These are phyloP conservation scores for Prostheceraeus crozeri DNA, from an alignment of 2,888 invertebrate species.

Conservation along the genomic window DNA sequence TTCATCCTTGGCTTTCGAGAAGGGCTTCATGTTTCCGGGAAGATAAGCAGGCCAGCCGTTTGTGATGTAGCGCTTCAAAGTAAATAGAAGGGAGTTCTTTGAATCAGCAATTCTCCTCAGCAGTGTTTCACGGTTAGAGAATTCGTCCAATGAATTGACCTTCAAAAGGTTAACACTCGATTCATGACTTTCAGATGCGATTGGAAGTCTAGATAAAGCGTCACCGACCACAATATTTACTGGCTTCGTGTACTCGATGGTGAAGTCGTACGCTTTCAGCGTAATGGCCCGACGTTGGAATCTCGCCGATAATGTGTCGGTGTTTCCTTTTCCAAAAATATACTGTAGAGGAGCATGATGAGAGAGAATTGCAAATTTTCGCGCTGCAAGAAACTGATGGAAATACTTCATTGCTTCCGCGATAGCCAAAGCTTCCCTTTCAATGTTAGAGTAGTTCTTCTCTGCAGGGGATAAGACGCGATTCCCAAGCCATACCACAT, in stretches of 20 bases:
- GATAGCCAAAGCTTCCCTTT: background rate
- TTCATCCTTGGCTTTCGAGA: slow-evolving; percentile 23
- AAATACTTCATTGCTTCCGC: slow-evolving; percentile 15
- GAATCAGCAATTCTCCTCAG: background rate
- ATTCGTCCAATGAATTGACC: slow-evolving; percentile 9
- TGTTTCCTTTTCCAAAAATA: slow-evolving; percentile 34
- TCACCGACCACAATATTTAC: slow-evolving; percentile 45
- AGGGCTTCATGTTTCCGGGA: slow-evolving; percentile 15
- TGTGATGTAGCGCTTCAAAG: slow-evolving; percentile 17
- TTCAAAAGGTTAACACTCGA: slow-evolving; percentile 5
- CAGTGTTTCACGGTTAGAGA: slow-evolving; percentile 24
- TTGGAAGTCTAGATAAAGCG: slow-evolving; percentile 44
- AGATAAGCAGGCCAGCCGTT: slow-evolving; percentile 26
- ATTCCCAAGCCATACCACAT: slow-evolving; percentile 30
- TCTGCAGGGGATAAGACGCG: slow-evolving; percentile 16
- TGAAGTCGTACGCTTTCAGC: slow-evolving; percentile 15
- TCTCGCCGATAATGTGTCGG: background rate
- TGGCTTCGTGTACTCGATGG: slow-evolving; percentile 39
- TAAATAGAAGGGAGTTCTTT: background rate
- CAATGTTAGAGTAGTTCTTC: slow-evolving; percentile 16
- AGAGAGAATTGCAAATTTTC: background rate
- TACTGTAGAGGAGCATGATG: background rate
- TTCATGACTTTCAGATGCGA: background rate
- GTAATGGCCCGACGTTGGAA: slow-evolving; percentile 26
- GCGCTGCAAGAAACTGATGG: background rate